Evolutionary conservation across 2,797 vertebrate genomes (phyloP).

Genomic region (Xiphophorus birchmanni): DNA sequence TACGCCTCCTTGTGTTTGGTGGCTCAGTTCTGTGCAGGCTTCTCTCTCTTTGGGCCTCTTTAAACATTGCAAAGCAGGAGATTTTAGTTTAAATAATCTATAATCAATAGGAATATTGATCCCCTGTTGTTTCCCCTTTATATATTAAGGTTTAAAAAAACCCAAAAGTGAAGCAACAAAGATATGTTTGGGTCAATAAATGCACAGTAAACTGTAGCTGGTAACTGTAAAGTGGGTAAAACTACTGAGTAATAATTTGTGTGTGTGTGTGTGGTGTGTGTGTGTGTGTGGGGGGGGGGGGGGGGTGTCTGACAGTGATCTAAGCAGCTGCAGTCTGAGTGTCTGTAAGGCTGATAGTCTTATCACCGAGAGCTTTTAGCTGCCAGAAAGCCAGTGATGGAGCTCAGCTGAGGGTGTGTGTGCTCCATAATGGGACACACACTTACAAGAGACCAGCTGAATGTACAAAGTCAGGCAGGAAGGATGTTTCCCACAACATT

Average conservation of each 20-base stretch:
- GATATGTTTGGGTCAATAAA: neutral
- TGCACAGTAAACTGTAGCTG: neutral
- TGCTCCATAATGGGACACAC: conserved; percentile 30
- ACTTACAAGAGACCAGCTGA: conserved; percentile 4
- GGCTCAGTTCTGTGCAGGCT: neutral
- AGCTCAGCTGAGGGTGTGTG: conserved; percentile 10
- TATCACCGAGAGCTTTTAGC: conserved; percentile 65
- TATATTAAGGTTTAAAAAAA: neutral
- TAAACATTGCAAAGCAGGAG: neutral
- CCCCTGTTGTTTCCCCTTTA: neutral
- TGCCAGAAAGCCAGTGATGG: conserved; percentile 40
- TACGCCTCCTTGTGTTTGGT: neutral
- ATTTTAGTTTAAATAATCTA: neutral
- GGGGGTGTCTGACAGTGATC: neutral
- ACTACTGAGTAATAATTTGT: neutral
- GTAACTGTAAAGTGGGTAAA: neutral
- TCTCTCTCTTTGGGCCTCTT: neutral
- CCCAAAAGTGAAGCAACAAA: neutral
- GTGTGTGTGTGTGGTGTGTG: neutral
- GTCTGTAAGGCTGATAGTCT: conserved; percentile 37
- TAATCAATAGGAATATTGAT: neutral
- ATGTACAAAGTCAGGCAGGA: conserved; percentile 11
- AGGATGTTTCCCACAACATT: conserved; percentile 1
- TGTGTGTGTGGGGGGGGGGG: too few relatives aligned
- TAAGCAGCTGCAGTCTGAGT: conserved; percentile 36